Base-by-base conservation (phyloP, 1,140 invertebrate genomes). In the Eueides isabella region DNA sequence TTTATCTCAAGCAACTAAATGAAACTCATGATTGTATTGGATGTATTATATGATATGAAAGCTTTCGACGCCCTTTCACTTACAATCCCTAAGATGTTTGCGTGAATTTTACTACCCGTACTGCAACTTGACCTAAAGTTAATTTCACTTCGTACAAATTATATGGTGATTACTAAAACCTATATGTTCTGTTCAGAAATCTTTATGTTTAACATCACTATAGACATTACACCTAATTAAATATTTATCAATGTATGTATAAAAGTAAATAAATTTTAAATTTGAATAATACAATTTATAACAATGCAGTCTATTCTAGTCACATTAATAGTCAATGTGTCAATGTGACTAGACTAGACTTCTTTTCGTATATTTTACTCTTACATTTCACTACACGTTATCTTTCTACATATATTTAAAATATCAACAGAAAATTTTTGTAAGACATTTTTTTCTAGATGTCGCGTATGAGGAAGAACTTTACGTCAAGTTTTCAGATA, bases 41-140 rank as follows among this genome's bases (percentile, higher is more conserved):
- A 70, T 41, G 4, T 61, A 62, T 55, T 55, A 70, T 48, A 70
- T 62, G 67, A 31, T 28, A 41, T 63, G 61, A 71, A 64, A 62
- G 26, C 67, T 74, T 74, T 68, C 66, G 29, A 67, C 64, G 30
- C 38, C 72, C 72, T 74, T 74, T 74, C 72, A 69, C 72, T 74
- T 55, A 29, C 66, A 62, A 69, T 68, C 66, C 66, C 66, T 69
- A 35, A 30, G 61, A 31, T 26, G 16, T 70, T 74, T 76, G 64
- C 19, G 67, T 11, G 5, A 26, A 55, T 55, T 55, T 55, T 55
- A 55, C 48, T 55, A 55, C 19, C 33, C 29, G 28, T 30, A 55
- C 5, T 31, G n/a, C n/a, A 67, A 55, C 19, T 30, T 31, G 41
- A 55, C 26, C 38, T 55, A 48, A n/a, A 30, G n/a, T 19, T 26